Percentiles rank a stretch among this genome's conserved stretches.
Conservation (phyloP, 2,797 vertebrate species). For the Ptychobarbus kaznakovi region DNA sequence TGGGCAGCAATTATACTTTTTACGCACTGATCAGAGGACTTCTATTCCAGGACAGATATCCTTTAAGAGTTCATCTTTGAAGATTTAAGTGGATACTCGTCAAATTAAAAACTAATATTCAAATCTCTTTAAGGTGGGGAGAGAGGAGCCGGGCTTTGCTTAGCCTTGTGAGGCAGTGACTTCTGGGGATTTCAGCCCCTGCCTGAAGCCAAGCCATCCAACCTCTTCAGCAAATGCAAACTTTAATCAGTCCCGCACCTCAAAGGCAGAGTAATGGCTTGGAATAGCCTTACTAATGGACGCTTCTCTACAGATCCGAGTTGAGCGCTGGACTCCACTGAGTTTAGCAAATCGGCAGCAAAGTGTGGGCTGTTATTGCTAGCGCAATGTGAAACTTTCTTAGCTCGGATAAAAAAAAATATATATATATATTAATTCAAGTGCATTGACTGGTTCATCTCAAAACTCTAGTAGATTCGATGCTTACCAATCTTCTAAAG, state of each 20-base stretch:
- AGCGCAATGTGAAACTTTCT: neutral
- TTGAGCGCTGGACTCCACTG: slow-evolving; percentile 14
- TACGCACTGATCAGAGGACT: slow-evolving; percentile 75
- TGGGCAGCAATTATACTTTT: slow-evolving; percentile 72
- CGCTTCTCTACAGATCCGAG: slow-evolving; percentile 22
- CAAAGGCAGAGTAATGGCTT: slow-evolving; percentile 56
- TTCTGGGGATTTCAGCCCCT: slow-evolving; percentile 64
- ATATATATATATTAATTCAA: neutral
- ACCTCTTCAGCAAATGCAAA: slow-evolving; percentile 50
- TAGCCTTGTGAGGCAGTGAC: slow-evolving; percentile 60
- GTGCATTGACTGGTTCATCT: neutral
- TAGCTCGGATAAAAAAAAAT: neutral
- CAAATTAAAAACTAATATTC: slow-evolving; percentile 78
- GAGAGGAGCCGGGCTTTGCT: slow-evolving; percentile 64
- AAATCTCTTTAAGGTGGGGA: slow-evolving; percentile 79
- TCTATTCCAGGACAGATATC: slow-evolving; percentile 76
- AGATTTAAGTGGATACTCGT: slow-evolving; percentile 76
- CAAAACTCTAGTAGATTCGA: neutral
- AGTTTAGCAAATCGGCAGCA: slow-evolving; percentile 17
- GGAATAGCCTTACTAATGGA: slow-evolving; percentile 39
- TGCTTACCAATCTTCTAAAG: neutral
- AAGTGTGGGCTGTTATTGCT: neutral
- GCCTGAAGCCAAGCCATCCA: slow-evolving; percentile 62
- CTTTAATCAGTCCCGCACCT: slow-evolving; percentile 67
- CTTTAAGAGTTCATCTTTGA: slow-evolving; percentile 80